Evolutionary conservation across 2,113 vertebrate species (phyloP).

Genomic region (Toxotes jaculatrix): DNA sequence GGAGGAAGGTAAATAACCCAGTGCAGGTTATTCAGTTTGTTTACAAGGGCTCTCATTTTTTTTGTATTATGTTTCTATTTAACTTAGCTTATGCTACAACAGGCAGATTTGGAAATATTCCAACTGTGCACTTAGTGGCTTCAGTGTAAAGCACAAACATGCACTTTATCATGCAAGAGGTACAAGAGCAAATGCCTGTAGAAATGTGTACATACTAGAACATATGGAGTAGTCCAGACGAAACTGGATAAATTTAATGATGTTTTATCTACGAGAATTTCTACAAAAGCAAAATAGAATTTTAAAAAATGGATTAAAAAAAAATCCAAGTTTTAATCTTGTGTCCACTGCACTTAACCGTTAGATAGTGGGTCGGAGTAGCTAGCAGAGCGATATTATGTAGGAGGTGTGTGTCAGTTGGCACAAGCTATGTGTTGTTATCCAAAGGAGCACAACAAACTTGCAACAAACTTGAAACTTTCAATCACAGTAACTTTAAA

Average conservation of each 20-base stretch:
- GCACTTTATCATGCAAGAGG: background rate
- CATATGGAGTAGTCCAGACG: background rate
- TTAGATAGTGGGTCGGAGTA: conserved; percentile 19
- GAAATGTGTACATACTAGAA: background rate
- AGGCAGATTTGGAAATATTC: too few species aligned
- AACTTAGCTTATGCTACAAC: background rate
- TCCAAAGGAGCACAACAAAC: background rate
- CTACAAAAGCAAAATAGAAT: background rate
- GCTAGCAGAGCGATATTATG: conserved; percentile 7
- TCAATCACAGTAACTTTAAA: too few species aligned
- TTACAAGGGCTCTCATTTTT: background rate
- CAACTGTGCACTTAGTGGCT: background rate
- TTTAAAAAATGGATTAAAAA: too few species aligned
- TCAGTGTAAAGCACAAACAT: background rate
- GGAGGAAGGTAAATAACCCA: conserved; percentile 88
- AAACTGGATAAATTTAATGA: background rate
- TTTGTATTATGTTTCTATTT: background rate
- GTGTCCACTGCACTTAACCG: background rate
- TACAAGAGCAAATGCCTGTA: background rate
- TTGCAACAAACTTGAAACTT: too few species aligned
- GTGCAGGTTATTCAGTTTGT: background rate
- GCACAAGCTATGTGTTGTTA: conserved; percentile 21
- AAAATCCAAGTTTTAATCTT: background rate
- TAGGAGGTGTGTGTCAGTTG: conserved; percentile 31
- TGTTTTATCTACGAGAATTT: background rate